Percentiles rank a stretch among this genome's conserved stretches.
These are phyloP conservation scores for Chymomyza fuscimana DNA, from an alignment of 2,888 invertebrate genomes.

Conservation along the genomic window DNA sequence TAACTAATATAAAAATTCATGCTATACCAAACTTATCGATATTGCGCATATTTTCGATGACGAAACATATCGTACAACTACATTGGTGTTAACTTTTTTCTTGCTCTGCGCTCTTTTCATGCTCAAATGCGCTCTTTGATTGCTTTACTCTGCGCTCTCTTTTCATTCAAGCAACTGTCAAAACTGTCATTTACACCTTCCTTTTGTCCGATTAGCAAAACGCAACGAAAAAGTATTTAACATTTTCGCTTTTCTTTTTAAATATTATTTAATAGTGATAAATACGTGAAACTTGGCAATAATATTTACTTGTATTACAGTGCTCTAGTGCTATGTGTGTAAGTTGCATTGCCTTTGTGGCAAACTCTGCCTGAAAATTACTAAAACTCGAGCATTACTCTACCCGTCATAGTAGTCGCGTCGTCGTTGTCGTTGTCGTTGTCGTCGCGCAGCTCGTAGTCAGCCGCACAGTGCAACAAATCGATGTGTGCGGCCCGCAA, in stretches of 20 bases:
- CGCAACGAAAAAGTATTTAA: conserved; percentile 42
- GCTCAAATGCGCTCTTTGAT: not conserved
- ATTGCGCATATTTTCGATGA: not conserved
- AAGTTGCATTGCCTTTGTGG: conserved; percentile 5
- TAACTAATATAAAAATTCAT: not conserved
- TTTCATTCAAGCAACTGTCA: conserved; percentile 45
- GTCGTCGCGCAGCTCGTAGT: conserved; percentile 1
- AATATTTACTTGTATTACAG: not conserved
- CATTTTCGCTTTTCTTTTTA: not conserved
- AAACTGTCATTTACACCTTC: conserved; percentile 62
- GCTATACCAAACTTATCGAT: not conserved
- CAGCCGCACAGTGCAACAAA: conserved; percentile 65
- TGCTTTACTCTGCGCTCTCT: not conserved
- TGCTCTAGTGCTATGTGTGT: not conserved
- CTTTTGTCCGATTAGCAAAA: conserved; percentile 66
- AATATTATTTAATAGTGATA: not conserved
- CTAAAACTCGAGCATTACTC: not conserved
- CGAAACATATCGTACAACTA: not conserved
- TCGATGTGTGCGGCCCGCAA: conserved; percentile 49
- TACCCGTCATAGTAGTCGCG: conserved; percentile 16
- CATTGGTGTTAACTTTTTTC: not conserved
- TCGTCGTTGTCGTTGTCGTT: conserved; percentile 29
- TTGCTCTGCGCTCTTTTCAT: conserved; percentile 20
- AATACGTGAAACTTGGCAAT: not conserved
- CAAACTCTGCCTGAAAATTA: not conserved